A percentile compares a stretch with the other conserved stretches of the same genome.
phyloP scores from a whole-genome alignment of 2,797 vertebrate genomes.

The Acipenser oxyrinchus region DNA sequence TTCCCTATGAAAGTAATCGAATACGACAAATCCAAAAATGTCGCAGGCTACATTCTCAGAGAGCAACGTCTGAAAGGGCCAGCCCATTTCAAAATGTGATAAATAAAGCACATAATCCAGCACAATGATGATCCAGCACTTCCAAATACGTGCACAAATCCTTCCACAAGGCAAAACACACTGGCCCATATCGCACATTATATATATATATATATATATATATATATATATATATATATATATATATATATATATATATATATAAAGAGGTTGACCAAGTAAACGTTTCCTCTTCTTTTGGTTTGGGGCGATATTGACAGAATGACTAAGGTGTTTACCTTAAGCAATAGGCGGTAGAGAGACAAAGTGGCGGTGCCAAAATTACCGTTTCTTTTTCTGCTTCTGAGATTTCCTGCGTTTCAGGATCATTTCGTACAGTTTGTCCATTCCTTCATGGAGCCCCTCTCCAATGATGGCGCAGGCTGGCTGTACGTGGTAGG shows the following conservation, averaged over 20 bases:
- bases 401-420: constrained; percentile 88
- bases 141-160: no score
- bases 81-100: constrained; percentile 35
- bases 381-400: constrained; percentile 88
- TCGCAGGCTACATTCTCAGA: constrained; percentile 12
- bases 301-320: constrained; percentile 25
- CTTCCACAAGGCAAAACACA: no score
- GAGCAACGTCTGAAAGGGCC: constrained; percentile 28
- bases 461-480: constrained; percentile 97
- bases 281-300: constrained; percentile 23
- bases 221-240: no score
- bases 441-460: constrained; percentile 93
- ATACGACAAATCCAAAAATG: constrained; percentile 32
- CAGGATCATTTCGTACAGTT: constrained; percentile 93
- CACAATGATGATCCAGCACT: no score
- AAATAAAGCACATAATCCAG: constrained; percentile 27
- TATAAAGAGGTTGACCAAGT: constrained; percentile 22
- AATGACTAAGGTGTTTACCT: constrained; percentile 18
- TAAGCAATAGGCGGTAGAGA: background rate
- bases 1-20: constrained; percentile 24
- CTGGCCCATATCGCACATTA: no score
- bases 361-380: background rate
- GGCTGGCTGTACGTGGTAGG: constrained; percentile 91
- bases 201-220: no score
- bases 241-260: background rate